Conservation (phyloP, 2,888 invertebrate genomes). For the Chloroclysta siterata region DNA sequence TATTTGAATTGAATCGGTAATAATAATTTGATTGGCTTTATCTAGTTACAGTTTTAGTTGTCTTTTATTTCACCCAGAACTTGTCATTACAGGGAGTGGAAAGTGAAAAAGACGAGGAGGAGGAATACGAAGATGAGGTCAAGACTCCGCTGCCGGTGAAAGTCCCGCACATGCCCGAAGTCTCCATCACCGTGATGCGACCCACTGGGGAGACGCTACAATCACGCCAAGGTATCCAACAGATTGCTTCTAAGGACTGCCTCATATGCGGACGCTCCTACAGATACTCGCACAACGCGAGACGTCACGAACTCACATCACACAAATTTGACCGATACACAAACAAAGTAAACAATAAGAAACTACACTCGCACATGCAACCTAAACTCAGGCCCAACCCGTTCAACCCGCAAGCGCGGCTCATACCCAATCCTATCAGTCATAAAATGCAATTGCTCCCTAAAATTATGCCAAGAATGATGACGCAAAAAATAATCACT, state of each 20-base stretch:
- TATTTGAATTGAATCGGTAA: slow-evolving; percentile 4
- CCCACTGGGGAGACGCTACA: slow-evolving; percentile 75
- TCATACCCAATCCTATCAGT: slow-evolving; percentile 80
- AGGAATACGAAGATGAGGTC: slow-evolving; percentile 67
- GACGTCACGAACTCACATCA: slow-evolving; percentile 78
- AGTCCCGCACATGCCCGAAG: slow-evolving; percentile 74
- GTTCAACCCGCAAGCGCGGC: slow-evolving; percentile 78
- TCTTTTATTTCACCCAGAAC: not conserved
- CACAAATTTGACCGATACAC: slow-evolving; percentile 82
- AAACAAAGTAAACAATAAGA: slow-evolving; percentile 72
- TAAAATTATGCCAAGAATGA: slow-evolving; percentile 65
- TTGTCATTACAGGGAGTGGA: slow-evolving; percentile 68
- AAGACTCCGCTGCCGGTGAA: slow-evolving; percentile 54
- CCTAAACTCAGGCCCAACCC: slow-evolving; percentile 80
- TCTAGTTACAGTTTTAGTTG: not conserved
- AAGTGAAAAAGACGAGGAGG: slow-evolving; percentile 74
- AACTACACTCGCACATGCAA: slow-evolving; percentile 57
- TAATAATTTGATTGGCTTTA: not conserved
- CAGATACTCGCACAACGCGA: slow-evolving; percentile 81
- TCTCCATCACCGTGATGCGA: slow-evolving; percentile 80
- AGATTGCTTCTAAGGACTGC: slow-evolving; percentile 80
- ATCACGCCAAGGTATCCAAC: slow-evolving; percentile 77
- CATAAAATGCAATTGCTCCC: slow-evolving; percentile 75
- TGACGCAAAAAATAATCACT: slow-evolving; percentile 60
- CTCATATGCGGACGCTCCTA: slow-evolving; percentile 80